Conservation (phyloP, 35 echinoderm and acorn worm species). For the Lytechinus variegatus region DNA sequence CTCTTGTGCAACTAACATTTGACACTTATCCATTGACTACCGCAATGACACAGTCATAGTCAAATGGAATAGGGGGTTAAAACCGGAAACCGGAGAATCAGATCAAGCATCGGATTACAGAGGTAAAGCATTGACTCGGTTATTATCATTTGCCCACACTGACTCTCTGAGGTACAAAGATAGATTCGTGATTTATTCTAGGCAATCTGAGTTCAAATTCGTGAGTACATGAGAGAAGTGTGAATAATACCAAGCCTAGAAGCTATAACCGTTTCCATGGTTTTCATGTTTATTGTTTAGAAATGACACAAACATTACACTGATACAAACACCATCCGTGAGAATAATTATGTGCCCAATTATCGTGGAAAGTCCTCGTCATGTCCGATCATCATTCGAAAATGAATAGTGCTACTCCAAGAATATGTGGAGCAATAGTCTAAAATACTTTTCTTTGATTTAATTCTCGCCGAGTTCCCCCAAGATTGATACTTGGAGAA, state of each 20-base stretch:
- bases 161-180: not conserved
- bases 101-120: not conserved
- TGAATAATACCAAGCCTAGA: not conserved
- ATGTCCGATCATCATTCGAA: too few relatives aligned
- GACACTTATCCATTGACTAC: not conserved
- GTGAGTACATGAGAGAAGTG: not conserved
- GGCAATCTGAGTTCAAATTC: not conserved
- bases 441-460: too few relatives aligned
- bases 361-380: too few relatives aligned
- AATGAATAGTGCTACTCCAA: too few relatives aligned
- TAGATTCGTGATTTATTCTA: not conserved
- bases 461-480: too few relatives aligned
- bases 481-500: too few relatives aligned
- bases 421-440: too few relatives aligned
- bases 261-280: not conserved
- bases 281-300: not conserved
- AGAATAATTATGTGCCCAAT: too few relatives aligned
- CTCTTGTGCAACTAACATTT: too few relatives aligned
- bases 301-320: not conserved
- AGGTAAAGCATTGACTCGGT: not conserved
- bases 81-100: not conserved
- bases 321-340: not conserved
- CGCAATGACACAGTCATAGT: not conserved
- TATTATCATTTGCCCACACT: not conserved
- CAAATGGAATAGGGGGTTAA: not conserved